Evolutionary conservation across 2,888 invertebrate species (phyloP).

Genomic region (Muscina levida): DNA sequence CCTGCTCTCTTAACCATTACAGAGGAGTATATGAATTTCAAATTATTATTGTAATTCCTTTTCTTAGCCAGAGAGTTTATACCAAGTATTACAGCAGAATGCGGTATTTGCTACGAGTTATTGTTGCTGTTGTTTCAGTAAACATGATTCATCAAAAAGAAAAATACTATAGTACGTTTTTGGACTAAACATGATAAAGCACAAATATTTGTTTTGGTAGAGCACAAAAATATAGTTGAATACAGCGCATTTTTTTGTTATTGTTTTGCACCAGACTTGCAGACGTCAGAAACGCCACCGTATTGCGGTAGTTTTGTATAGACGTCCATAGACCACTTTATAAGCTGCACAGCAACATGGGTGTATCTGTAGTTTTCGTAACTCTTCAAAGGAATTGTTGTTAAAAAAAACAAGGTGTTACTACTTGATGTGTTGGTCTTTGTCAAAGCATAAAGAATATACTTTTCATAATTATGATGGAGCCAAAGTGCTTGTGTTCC

Average conservation of each 20-base stretch:
- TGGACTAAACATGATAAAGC: constrained; percentile 45
- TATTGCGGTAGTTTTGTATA: constrained; percentile 58
- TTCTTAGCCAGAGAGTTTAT: constrained; percentile 4
- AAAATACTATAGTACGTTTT: neutral
- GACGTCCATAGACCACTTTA: neutral
- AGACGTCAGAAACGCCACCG: constrained; percentile 67
- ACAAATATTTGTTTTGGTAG: constrained; percentile 47
- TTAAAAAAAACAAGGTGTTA: constrained; percentile 52
- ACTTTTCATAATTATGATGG: neutral
- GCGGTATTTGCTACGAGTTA: constrained; percentile 10
- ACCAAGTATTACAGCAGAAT: neutral
- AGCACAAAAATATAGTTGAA: constrained; percentile 36
- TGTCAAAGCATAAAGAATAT: constrained; percentile 44
- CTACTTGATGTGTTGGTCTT: constrained; percentile 36
- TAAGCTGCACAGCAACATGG: constrained; percentile 26
- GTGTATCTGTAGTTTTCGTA: neutral
- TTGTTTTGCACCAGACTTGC: constrained; percentile 61
- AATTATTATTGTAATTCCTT: constrained; percentile 51
- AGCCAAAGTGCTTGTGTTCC: constrained; percentile 13
- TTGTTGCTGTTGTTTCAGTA: neutral
- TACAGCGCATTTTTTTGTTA: constrained; percentile 25
- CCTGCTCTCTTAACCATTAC: no score
- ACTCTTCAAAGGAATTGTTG: neutral
- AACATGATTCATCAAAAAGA: constrained; percentile 26
- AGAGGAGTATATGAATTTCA: constrained; percentile 60